Evolutionary conservation across 2,888 invertebrate genomes (phyloP), one percentile per base, ranked within the genome.

Genomic region (Cybosia mesomella): DNA sequence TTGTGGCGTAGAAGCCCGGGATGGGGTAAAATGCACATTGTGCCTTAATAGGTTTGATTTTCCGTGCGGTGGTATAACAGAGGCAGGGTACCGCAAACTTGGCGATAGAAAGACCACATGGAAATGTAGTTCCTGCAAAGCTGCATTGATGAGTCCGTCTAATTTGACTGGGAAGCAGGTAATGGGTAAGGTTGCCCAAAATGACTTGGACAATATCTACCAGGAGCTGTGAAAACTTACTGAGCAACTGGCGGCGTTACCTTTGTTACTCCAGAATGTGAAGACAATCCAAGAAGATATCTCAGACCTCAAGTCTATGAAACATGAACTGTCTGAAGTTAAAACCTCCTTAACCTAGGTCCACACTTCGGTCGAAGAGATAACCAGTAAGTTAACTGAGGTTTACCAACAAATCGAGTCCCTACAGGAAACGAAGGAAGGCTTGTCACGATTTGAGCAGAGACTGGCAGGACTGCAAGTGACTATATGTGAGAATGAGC

Each of bases 51-150:
- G n/a, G 8, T 62, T 34, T 22, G 62, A 67, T 39, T 67, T 58
- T 13, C 67, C 62, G 0, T 67, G 67, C 22, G 59, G 36, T 9
- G 67, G 62, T 10, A 62, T 67, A 1, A 67, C 67, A 2, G 67
- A 67, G 34, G 24, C 15, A 18, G 58, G 58, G 15, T 62, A 55
- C 24, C 28, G 62, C 2, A 62, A 34, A n/a, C n/a, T n/a, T n/a
- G n/a, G n/a, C n/a, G n/a, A n/a, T n/a, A n/a, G n/a, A n/a, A n/a
- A n/a, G n/a, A n/a, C n/a, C n/a, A n/a, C n/a, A n/a, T n/a, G n/a
- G n/a, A n/a, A n/a, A n/a, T n/a, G n/a, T n/a, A n/a, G n/a, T n/a
- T n/a, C n/a, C n/a, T n/a, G n/a, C n/a, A n/a, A n/a, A n/a, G n/a
- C n/a, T n/a, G n/a, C n/a, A 8, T 32, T 32, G 32, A 32, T 8